Evolutionary conservation across 2,113 vertebrate genomes (phyloP).

Genomic region (Indri indri): DNA sequence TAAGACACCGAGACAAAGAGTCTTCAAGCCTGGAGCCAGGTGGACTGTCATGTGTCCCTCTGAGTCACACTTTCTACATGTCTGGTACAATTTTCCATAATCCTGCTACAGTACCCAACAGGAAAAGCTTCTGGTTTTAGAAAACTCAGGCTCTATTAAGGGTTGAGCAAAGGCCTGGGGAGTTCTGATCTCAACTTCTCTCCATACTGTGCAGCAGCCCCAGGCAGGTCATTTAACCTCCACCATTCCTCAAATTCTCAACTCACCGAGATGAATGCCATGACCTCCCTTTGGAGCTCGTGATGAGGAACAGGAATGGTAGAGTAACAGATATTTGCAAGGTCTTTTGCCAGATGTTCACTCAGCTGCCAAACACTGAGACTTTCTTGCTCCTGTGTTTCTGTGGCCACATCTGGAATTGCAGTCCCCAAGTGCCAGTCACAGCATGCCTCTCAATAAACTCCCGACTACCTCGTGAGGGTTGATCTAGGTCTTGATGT

Average conservation of each 20-base stretch:
- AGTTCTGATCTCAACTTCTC: not conserved
- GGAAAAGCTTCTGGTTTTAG: not conserved
- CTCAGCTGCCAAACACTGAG: not conserved
- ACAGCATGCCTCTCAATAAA: rapidly evolving
- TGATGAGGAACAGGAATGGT: not conserved
- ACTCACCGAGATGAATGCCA: not conserved
- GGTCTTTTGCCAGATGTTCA: not conserved
- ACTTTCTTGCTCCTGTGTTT: not conserved
- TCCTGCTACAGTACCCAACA: not conserved
- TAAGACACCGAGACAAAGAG: not conserved
- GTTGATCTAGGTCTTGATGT: not conserved
- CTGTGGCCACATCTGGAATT: not conserved
- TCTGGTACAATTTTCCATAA: not conserved
- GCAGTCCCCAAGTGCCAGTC: not conserved
- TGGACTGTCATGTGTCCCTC: not conserved
- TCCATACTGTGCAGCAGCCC: not conserved
- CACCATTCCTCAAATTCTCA: not conserved
- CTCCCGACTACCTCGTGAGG: no score
- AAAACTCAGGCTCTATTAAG: not conserved
- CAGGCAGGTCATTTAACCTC: constrained; percentile 27
- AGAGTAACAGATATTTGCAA: not conserved
- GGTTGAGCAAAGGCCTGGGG: not conserved
- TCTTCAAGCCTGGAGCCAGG: not conserved
- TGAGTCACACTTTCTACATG: not conserved
- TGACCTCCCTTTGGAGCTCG: not conserved